Base-by-base conservation (phyloP, 2,888 invertebrate genomes). In the Syritta pipiens region DNA sequence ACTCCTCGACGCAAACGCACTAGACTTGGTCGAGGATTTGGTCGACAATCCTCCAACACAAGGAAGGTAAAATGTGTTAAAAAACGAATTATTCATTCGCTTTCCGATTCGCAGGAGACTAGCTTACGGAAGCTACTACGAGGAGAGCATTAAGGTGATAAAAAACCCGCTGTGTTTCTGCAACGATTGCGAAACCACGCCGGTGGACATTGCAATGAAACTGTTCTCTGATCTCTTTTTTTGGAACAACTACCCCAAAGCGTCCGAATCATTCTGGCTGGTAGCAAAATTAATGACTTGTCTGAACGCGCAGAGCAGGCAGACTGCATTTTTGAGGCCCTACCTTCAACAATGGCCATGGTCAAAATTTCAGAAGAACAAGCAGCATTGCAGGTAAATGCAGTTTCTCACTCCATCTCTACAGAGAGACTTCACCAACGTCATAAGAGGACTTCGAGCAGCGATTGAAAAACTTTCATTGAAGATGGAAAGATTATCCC, bases 191-290 rank as follows among this genome's bases (percentile, higher is more conserved):
- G 60, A 20, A 46, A 65, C 37, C 32, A 67, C 12, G 28, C 51
- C 5, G 44, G 28, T 7, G 55, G 37, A 9, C 51, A 76, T 6
- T 44, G 51, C 35, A 60, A 46, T 19, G 62, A 74, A n/a, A 53
- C 19, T 2, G 35, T 68, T 1, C 24, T 76, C n/a, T 37, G 57
- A 22, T 48, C 24, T 5, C 35, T 69, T 10, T 69, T 62, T 46
- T 12, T 69, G 14, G 30, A 69, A 26, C 55, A 63, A 24, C 22
- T 76, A 9, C 69, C 63, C 7, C 49, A 63, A 32, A 62, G 42
- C 6, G 53, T 69, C 7, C 63, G 59, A 12, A 57, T 37, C 20
- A 49, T 76, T 26, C 14, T 60, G 1, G 60, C 53, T 4, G 37
- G 42, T n/a, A 59, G 51, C 37, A 22, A 32, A 32, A 32, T 32